Evolutionary conservation across 2,888 invertebrate species (phyloP), one percentile per base, ranked within the genome.

Genomic region (Dryococelus australis): DNA sequence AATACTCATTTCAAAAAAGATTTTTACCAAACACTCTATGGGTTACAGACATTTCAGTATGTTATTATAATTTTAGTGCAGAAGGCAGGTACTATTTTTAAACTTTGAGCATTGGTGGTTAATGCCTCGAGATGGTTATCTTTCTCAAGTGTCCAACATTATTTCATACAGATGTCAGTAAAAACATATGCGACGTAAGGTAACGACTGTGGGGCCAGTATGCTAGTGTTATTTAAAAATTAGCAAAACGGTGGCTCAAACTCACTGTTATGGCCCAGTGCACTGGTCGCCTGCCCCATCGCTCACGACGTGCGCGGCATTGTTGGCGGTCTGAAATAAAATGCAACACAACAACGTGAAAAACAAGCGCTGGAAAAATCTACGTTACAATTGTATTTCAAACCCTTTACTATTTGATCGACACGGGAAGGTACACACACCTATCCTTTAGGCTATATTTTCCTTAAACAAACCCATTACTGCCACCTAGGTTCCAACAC

Each of bases 271-370:
- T 88, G 88, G 79, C 88, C 88, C 24, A 89, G 87, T 47, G 89
- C 86, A 84, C 88, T 89, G 79, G 88, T 88, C 81, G 89, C 87
- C 86, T 89, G 89, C 78, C 89, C 89, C 89, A 89, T 89, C 27
- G 47, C 85, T 87, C 88, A 87, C 85, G 88, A 84, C 88, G 87
- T 88, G 79, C 86, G 65, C 85, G 43, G 20, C 84, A 65, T 84
- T 83, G 27, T 53, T 43, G 53, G 65, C 0, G 65, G 20, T 4
- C 65, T 65, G 65, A n/a, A 65, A 65, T 65, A 8, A 65, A 1
- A 65, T n/a, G 20, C 65, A 6, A 20, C 12, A n/a, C 20, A n/a
- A n/a, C 20, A n/a, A 65, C 16, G n/a, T 65, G 20, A 24, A 24
- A n/a, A 65, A 65, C 65, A 65, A n/a, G 65, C 20, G 65, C 13